Evolutionary conservation across 2,113 vertebrate species (phyloP), one percentile per base, ranked within the genome.

Genomic region (Ochotona princeps): DNA sequence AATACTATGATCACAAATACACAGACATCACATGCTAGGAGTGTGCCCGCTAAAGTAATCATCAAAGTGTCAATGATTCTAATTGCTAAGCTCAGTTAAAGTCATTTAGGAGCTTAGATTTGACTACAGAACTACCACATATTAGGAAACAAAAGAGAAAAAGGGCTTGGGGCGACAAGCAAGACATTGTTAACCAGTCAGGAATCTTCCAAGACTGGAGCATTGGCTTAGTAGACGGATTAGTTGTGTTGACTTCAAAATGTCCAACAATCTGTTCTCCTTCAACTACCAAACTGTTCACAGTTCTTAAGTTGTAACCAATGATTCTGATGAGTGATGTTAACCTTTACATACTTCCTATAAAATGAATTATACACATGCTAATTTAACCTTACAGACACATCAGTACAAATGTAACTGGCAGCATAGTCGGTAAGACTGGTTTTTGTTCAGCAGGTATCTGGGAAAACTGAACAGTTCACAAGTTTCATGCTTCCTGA

Each of bases 401-500:
- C 57, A 79, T 75, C 72, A 74, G 85, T 88, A 96, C n/a, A 95
- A 83, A 86, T 73, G 49, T 78, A 83, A 90, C 88, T 95, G 92
- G 96, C 95, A 97, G 94, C 94, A 38, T 81, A 91, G 84, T 85
- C 94, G 83, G 66, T 57, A 57, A 57, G 83, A 79, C 96, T 44
- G 38, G 38, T 97, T 80, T 74, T 96, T 97, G 96, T 96, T 97
- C 90, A 96, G 96, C 89, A 1, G 94, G 76, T 94, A 49, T 96
- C 88, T 76, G 83, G 93, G 92, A 97, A 86, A 93, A 97, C 98
- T 97, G 94, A 98, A 98, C 98, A 97, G 98, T 98, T 99, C 98
- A 99, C 98, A 98, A 98, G 98, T 98, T 98, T 99, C 99, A 99
- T 99, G 99, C 99, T 98, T 98, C 98, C 98, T 98, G 98, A 96